phyloP scores from a whole-genome alignment of 2,888 invertebrate genomes.

The Phaonia tiefii region DNA sequence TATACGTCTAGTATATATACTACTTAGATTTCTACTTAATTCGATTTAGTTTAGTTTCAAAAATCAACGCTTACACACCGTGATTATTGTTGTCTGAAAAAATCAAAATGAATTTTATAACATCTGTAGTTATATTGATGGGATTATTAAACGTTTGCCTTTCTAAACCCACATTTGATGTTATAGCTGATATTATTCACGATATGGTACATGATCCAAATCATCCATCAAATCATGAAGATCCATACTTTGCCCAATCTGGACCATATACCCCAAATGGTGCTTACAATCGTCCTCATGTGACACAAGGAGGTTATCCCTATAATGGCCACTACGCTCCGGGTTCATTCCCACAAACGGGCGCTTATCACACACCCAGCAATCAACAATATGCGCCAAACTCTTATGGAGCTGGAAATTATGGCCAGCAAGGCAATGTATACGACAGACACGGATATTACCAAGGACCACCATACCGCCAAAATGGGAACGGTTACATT shows the following conservation, averaged over 20 bases:
- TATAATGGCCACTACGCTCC: conserved; percentile 3
- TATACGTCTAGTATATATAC: no score
- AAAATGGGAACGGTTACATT: conserved; percentile 35
- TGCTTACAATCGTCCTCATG: conserved; percentile 46
- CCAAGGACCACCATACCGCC: conserved; percentile 46
- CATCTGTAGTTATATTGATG: conserved; percentile 21
- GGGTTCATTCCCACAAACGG: conserved; percentile 1
- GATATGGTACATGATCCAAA: conserved; percentile 53
- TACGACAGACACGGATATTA: conserved; percentile 54
- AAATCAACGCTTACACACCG: no score
- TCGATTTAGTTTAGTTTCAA: no score
- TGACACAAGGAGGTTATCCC: not conserved
- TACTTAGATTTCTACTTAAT: no score
- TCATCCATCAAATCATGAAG: conserved; percentile 23
- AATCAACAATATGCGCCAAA: conserved; percentile 24
- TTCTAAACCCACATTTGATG: conserved; percentile 57
- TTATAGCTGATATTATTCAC: conserved; percentile 50
- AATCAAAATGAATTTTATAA: conserved; percentile 24
- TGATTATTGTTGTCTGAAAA: not conserved
- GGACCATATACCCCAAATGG: conserved; percentile 33
- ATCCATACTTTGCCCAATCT: conserved; percentile 2
- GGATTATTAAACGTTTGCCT: conserved; percentile 2
- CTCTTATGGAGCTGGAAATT: not conserved
- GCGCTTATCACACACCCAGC: conserved; percentile 10
- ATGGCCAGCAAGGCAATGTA: conserved; percentile 15